phyloP scores from a whole-genome alignment of 2,113 vertebrate genomes.

The Prinia subflava region DNA sequence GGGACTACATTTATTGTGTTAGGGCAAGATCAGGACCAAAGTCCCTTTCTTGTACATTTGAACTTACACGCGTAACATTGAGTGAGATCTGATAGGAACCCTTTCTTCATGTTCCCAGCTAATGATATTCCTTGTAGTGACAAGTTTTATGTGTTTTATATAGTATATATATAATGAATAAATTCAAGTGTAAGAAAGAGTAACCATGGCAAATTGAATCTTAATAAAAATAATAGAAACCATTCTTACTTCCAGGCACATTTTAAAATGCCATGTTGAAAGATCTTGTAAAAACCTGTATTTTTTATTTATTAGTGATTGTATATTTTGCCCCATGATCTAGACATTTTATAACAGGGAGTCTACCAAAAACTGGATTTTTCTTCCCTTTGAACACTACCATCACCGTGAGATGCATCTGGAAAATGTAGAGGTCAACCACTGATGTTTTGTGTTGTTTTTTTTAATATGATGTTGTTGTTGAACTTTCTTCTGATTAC shows the following conservation, averaged over 20 bases:
- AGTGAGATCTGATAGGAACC: neutral
- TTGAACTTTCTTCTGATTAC: slow-evolving; percentile 41
- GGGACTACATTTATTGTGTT: neutral
- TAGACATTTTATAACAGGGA: slow-evolving; percentile 18
- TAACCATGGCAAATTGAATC: slow-evolving; percentile 24
- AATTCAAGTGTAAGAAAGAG: neutral
- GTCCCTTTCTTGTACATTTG: neutral
- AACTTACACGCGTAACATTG: neutral
- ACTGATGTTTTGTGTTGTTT: slow-evolving; percentile 30
- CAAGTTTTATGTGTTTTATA: slow-evolving; percentile 8
- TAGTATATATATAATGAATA: slow-evolving; percentile 17
- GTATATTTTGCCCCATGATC: slow-evolving; percentile 30
- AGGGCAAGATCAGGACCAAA: neutral
- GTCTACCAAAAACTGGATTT: neutral
- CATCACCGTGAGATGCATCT: neutral
- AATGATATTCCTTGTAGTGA: neutral
- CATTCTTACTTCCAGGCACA: slow-evolving; percentile 12
- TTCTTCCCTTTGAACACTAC: neutral
- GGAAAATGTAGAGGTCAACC: slow-evolving; percentile 14
- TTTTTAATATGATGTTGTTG: slow-evolving; percentile 33
- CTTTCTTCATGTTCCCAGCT: neutral
- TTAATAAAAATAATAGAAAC: neutral
- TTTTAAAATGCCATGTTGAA: slow-evolving; percentile 62
- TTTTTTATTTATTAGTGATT: slow-evolving; percentile 37
- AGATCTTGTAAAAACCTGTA: slow-evolving; percentile 35